A percentile compares a stretch with the other conserved stretches of the same genome.
Evolutionary conservation across 2,888 invertebrate species (phyloP).

Genomic region (Tromatobia lineatoria): DNA sequence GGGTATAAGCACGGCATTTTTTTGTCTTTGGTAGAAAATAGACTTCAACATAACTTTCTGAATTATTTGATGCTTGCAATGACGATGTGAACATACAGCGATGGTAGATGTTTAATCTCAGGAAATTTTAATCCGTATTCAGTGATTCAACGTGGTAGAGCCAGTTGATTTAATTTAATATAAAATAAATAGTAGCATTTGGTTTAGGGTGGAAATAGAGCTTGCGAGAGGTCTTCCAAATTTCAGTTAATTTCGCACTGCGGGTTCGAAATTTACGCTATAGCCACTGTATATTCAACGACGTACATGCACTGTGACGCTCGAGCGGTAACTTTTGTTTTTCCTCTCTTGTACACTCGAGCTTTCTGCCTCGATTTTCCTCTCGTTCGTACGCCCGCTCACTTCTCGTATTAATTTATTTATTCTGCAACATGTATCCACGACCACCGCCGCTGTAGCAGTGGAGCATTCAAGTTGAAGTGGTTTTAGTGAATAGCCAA

Average conservation of each 20-base stretch:
- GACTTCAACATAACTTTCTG: not conserved
- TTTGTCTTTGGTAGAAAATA: not conserved
- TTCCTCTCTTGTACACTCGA: constrained; percentile 39
- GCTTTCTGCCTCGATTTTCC: constrained; percentile 55
- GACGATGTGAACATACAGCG: not conserved
- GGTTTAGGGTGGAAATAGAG: constrained; percentile 1
- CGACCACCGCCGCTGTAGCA: constrained; percentile 66
- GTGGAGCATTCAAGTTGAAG: constrained; percentile 9
- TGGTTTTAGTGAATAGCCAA: constrained; percentile 15
- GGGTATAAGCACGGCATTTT: too few species aligned
- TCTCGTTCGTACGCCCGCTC: constrained; percentile 40
- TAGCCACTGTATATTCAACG: constrained; percentile 30
- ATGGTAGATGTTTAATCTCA: not conserved
- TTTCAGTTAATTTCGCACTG: constrained; percentile 52
- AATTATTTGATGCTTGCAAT: not conserved
- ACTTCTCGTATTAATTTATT: constrained; percentile 60
- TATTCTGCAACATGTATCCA: constrained; percentile 47
- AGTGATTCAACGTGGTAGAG: constrained; percentile 1
- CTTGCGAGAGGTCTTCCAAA: constrained; percentile 24
- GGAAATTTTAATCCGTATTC: constrained; percentile 15
- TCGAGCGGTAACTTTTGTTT: constrained; percentile 42
- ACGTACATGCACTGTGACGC: constrained; percentile 22
- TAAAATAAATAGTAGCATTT: constrained; percentile 58
- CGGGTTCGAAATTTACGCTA: constrained; percentile 37
- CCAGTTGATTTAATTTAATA: constrained; percentile 45